A percentile compares a stretch with the other conserved stretches of the same genome.
Conservation (phyloP, 2,113 vertebrate species). For the Xenopus borealis region DNA sequence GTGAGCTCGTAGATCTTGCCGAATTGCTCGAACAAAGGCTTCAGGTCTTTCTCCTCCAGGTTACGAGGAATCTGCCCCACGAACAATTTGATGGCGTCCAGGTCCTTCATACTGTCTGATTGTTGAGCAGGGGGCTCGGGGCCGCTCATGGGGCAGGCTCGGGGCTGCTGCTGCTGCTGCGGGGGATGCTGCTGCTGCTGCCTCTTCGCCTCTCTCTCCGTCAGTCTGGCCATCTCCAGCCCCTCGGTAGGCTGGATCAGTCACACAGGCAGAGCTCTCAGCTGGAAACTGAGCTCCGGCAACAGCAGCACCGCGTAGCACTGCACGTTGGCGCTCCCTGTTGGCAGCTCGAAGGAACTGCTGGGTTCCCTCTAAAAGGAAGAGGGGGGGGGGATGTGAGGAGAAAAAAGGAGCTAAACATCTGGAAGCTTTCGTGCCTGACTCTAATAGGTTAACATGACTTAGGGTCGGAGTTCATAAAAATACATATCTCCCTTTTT, state of each 20-base stretch:
- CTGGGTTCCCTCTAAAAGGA: neutral
- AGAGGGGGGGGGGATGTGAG: neutral
- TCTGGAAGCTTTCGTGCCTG: too few relatives aligned
- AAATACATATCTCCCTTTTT: too few relatives aligned
- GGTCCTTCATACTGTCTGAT: constrained; percentile 93
- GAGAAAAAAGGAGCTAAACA: too few relatives aligned
- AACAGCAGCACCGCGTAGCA: constrained; percentile 59
- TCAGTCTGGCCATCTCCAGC: constrained; percentile 93
- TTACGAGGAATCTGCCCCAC: constrained; percentile 97
- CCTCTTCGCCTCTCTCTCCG: constrained; percentile 86
- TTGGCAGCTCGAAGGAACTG: constrained; percentile 32
- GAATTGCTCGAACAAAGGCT: constrained; percentile 96
- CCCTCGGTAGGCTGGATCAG: constrained; percentile 78
- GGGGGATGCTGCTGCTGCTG: constrained; percentile 75
- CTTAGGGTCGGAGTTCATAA: too few relatives aligned
- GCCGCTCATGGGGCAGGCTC: constrained; percentile 90
- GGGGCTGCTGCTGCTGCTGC: constrained; percentile 73
- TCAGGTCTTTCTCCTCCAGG: constrained; percentile 94
- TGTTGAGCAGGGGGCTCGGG: constrained; percentile 82
- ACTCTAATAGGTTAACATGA: too few relatives aligned
- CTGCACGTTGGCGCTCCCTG: constrained; percentile 55
- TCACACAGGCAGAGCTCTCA: constrained; percentile 68
- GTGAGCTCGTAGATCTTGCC: constrained; percentile 97
- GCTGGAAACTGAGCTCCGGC: constrained; percentile 66
- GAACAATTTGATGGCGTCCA: constrained; percentile 97